Evolutionary conservation across 2,113 vertebrate genomes (phyloP).

Genomic region (Triplophysa rosa): DNA sequence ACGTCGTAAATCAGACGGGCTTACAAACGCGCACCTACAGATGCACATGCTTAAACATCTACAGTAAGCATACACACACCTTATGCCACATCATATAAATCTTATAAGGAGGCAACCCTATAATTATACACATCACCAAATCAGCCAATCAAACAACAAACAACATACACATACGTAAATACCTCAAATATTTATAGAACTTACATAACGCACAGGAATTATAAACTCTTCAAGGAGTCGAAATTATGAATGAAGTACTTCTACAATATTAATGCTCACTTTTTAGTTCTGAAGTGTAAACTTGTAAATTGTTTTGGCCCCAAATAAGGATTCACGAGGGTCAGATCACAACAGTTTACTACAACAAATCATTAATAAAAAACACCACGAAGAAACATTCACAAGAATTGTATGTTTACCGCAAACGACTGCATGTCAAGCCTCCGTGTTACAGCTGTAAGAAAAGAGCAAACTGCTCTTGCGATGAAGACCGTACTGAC

Average conservation of each 20-base stretch:
- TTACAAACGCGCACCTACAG: background rate
- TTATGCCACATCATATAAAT: background rate
- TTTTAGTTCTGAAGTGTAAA: too few relatives aligned
- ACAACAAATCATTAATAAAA: too few relatives aligned
- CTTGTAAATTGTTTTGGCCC: too few relatives aligned
- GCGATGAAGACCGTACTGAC: background rate
- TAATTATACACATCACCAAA: constrained; percentile 16
- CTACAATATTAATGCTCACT: too few relatives aligned
- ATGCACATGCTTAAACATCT: background rate
- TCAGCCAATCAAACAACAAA: background rate
- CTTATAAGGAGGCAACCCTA: background rate
- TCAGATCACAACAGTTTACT: too few relatives aligned
- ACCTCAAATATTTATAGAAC: background rate
- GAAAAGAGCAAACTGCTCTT: constrained; percentile 3
- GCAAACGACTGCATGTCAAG: background rate
- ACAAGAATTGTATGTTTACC: background rate
- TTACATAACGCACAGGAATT: background rate
- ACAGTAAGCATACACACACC: background rate
- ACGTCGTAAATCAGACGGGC: constrained; percentile 34
- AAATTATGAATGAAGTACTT: too few relatives aligned
- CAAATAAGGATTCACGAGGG: too few relatives aligned
- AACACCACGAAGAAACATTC: background rate
- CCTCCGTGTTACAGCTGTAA: background rate
- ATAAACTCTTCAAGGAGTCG: too few relatives aligned
- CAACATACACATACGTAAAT: background rate